These are phyloP conservation scores for Oryzias celebensis DNA, from an alignment of 2,113 vertebrate genomes.

Conservation along the genomic window DNA sequence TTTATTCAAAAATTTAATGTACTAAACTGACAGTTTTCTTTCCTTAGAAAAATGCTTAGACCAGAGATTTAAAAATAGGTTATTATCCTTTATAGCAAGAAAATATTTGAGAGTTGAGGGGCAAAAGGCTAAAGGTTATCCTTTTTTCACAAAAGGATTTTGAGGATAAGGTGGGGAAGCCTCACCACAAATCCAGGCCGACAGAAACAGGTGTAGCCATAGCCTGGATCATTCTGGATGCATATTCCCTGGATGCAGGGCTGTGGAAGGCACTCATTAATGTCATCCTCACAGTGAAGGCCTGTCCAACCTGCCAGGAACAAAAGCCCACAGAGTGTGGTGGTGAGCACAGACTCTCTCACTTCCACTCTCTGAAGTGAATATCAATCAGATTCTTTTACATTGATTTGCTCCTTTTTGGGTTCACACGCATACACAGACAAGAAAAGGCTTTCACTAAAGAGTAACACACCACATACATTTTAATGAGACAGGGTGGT, in stretches of 20 bases:
- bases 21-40: too few relatives aligned
- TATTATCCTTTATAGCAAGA: neutral
- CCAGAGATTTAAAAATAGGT: neutral
- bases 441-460: conserved; percentile 72
- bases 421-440: conserved; percentile 66
- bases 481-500: conserved; percentile 68
- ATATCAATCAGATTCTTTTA: conserved; percentile 77
- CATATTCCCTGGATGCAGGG: conserved; percentile 88
- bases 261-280: conserved; percentile 86
- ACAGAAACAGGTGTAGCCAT: conserved; percentile 88
- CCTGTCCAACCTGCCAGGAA: conserved; percentile 88
- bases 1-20: too few relatives aligned
- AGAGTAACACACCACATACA: conserved; percentile 64
- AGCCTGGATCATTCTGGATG: conserved; percentile 83
- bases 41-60: too few relatives aligned
- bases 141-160: conserved; percentile 7
- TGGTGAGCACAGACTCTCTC: conserved; percentile 70
- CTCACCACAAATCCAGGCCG: conserved; percentile 90
- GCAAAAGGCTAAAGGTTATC: conserved; percentile 22
- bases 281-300: conserved; percentile 84
- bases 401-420: conserved; percentile 75
- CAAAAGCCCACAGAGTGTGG: conserved; percentile 73
- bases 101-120: conserved; percentile 9
- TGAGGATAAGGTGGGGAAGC: conserved; percentile 44
- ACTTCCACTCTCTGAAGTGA: conserved; percentile 77